Evolutionary conservation across 1,140 invertebrate species (phyloP).

Genomic region (Laupala kohalensis): DNA sequence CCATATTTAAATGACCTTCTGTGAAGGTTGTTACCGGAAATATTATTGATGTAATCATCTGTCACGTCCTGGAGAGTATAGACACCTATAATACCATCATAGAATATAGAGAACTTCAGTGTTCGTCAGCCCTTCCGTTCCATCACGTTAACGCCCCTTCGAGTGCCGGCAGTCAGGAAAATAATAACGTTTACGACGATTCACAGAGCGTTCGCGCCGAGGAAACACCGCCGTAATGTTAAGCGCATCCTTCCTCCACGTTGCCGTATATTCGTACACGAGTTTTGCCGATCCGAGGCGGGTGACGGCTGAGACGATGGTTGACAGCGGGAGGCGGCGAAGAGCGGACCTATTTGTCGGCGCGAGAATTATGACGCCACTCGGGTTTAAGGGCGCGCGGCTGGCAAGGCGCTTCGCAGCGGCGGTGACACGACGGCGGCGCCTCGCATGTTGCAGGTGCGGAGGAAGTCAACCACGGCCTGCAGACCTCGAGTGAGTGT

Average conservation of each 20-base stretch:
- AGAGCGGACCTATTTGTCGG: constrained; percentile 2
- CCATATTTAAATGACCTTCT: too few species aligned
- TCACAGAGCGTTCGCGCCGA: background rate
- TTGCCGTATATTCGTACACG: background rate
- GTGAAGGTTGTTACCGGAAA: too few species aligned
- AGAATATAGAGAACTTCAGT: too few species aligned
- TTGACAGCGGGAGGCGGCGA: constrained; percentile 19
- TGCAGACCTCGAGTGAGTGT: constrained; percentile 14
- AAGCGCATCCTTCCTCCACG: background rate
- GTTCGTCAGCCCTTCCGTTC: too few species aligned
- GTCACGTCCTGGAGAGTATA: too few species aligned
- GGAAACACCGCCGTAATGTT: background rate
- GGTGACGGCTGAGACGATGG: constrained; percentile 17
- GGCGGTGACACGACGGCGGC: background rate
- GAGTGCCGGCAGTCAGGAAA: background rate
- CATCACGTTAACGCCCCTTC: background rate
- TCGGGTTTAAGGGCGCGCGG: background rate
- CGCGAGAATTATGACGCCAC: background rate
- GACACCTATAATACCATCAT: too few species aligned
- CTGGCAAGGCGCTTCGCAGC: background rate
- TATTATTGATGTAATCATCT: too few species aligned
- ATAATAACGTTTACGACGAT: background rate
- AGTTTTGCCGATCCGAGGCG: background rate
- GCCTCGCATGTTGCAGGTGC: constrained; percentile 16
- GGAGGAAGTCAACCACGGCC: constrained; percentile 16